Evolutionary conservation across 2,888 invertebrate species (phyloP).

Genomic region (Cyrtodaria siliqua): DNA sequence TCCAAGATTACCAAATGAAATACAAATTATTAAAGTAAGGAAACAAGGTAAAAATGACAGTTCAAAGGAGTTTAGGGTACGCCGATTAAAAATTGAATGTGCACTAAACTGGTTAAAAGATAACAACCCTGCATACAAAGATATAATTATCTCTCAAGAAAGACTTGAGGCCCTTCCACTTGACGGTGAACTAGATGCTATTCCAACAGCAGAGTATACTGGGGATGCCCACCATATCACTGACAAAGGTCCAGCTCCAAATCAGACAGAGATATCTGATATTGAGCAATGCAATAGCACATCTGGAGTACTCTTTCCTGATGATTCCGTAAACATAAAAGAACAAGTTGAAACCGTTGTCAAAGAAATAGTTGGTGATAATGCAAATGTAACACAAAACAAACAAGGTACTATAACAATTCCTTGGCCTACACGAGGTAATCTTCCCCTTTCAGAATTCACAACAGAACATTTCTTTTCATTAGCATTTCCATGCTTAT

Average conservation of each 20-base stretch:
- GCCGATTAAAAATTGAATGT: no score
- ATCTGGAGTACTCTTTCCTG: constrained; percentile 39
- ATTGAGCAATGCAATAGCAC: constrained; percentile 26
- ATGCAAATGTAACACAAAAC: constrained; percentile 15
- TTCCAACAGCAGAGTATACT: constrained; percentile 2
- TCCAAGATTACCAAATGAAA: no score
- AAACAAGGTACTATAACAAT: constrained; percentile 30
- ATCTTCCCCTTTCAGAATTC: constrained; percentile 42
- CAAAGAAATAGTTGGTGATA: constrained; percentile 15
- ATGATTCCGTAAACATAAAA: constrained; percentile 16
- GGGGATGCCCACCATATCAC: not conserved
- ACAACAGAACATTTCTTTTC: constrained; percentile 52
- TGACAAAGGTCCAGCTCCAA: constrained; percentile 48
- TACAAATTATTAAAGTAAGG: no score
- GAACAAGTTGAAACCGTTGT: constrained; percentile 28
- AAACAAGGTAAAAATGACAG: no score
- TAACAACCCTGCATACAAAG: constrained; percentile 49
- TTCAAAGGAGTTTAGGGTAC: no score
- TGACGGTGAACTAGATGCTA: constrained; percentile 36
- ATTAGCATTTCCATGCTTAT: constrained; percentile 65
- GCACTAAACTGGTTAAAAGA: no score
- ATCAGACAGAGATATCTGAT: constrained; percentile 12
- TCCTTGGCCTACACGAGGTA: constrained; percentile 50
- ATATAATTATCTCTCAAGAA: constrained; percentile 39
- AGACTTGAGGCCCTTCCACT: constrained; percentile 23